phyloP scores from a whole-genome alignment of 2,797 vertebrate genomes.

The Danio albolineatus region DNA sequence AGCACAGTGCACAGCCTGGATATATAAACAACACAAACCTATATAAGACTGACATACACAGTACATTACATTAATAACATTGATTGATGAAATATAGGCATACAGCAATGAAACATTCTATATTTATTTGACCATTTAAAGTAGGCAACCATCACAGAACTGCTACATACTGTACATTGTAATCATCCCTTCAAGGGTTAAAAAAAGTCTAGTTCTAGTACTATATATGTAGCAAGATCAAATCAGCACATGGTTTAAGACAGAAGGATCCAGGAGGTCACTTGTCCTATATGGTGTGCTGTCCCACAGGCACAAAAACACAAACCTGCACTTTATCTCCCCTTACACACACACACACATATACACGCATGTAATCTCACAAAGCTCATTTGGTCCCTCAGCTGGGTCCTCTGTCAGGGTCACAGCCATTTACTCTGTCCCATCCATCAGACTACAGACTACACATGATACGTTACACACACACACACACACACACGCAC shows the following conservation, averaged over 20 bases:
- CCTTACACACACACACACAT: background rate
- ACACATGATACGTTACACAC: constrained; percentile 28
- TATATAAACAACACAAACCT: background rate
- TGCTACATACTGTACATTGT: background rate
- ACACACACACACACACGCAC: background rate
- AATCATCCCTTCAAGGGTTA: background rate
- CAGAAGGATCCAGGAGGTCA: constrained; percentile 19
- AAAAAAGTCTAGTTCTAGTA: too few relatives aligned
- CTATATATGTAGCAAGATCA: background rate
- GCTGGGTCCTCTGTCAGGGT: constrained; percentile 53
- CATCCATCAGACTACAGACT: constrained; percentile 45
- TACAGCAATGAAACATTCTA: too few relatives aligned
- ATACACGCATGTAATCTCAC: constrained; percentile 30
- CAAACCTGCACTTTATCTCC: background rate
- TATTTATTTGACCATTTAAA: background rate
- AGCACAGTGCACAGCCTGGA: background rate
- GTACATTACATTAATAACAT: background rate
- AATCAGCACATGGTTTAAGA: background rate
- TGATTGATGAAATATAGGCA: background rate
- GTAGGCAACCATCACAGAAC: background rate
- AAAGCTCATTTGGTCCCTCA: constrained; percentile 15
- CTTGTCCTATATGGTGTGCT: constrained; percentile 33
- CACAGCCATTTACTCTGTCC: constrained; percentile 40
- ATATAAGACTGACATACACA: too few relatives aligned
- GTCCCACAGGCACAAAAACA: constrained; percentile 30